A percentile compares a stretch with the other conserved stretches of the same genome.
Conservation (phyloP, 2,113 vertebrate genomes). For the Herpailurus yagouaroundi region DNA sequence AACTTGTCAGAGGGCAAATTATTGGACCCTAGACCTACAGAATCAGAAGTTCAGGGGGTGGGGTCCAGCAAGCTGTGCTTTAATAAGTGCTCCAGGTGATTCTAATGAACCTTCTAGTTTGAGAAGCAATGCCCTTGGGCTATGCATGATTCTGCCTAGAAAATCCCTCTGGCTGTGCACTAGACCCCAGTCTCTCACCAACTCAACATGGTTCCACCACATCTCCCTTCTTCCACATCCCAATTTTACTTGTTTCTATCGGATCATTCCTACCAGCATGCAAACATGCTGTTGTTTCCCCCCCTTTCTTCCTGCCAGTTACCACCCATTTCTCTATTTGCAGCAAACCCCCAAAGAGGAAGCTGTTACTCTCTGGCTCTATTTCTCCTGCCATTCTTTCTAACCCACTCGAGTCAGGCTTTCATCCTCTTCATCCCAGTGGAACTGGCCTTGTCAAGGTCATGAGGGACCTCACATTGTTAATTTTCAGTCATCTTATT, state of each 20-base stretch:
- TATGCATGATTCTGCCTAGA: not conserved
- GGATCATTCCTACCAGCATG: not conserved
- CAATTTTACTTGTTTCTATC: not conserved
- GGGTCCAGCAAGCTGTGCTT: not conserved
- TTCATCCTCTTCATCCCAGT: not conserved
- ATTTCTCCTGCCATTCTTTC: not conserved
- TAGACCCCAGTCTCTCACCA: not conserved
- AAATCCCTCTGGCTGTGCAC: not conserved
- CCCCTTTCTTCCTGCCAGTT: not conserved
- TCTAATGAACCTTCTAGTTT: not conserved
- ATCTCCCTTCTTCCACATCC: not conserved
- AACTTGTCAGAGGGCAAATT: not conserved
- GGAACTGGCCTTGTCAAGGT: not conserved
- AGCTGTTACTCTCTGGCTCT: not conserved
- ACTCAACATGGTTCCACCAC: not conserved
- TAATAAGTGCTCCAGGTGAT: not conserved
- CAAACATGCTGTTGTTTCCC: not conserved
- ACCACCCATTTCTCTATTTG: not conserved
- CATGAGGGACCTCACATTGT: not conserved
- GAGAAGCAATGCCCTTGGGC: not conserved
- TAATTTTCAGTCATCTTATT: not conserved
- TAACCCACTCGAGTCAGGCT: not conserved
- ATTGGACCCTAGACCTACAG: not conserved
- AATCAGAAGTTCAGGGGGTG: not conserved
- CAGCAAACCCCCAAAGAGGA: constrained; percentile 14